Evolutionary conservation across 2,113 vertebrate species (phyloP), one percentile per base, ranked within the genome.

Genomic region (Anas platyrhynchos): DNA sequence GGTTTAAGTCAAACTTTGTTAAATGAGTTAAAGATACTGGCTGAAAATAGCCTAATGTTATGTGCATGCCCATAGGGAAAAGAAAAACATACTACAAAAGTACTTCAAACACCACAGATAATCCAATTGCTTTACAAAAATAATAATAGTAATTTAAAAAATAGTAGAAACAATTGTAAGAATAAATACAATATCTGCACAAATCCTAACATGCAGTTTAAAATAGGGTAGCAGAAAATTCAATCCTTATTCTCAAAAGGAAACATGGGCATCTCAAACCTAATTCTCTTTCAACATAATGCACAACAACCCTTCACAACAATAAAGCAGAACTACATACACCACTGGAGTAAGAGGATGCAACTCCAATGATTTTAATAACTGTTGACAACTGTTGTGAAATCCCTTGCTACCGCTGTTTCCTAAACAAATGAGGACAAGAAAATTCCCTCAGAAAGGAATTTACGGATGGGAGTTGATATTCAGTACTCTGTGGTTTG

Each of bases 1-100:
- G 66, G 50, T 87, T 96, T 91, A 95, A 93, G 71, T 91, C 82
- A 95, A 95, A 95, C 74, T 96, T 93, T 88, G 84, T 92, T 94
- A 94, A 90, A 86, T 95, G 91, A 95, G 62, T 94, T 94, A 95
- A 94, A 84, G 78, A 75, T 56, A 73, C 13, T 56, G 65, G 62
- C 23, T 85, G 85, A 96, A 94, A 88, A 63, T 41, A 91, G 91
- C 85, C 86, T 88, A 94, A 91, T 65, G 83, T 94, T 73, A 71
- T 11, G 4, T 72, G 61, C 8, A n/a, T 54, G 50, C 52, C 77
- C 65, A 50, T 22, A 0, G 0, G 44, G 36, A 83, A 90, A 88
- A 73, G 14, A 75, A 80, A 61, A 74, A 18, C 36, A 38, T 5
- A 38, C 34, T 67, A 71, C 68, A 95, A 85, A 91, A 95, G 73